Evolutionary conservation across 2,888 invertebrate genomes (phyloP).

Genomic region (Campoplex capitator): DNA sequence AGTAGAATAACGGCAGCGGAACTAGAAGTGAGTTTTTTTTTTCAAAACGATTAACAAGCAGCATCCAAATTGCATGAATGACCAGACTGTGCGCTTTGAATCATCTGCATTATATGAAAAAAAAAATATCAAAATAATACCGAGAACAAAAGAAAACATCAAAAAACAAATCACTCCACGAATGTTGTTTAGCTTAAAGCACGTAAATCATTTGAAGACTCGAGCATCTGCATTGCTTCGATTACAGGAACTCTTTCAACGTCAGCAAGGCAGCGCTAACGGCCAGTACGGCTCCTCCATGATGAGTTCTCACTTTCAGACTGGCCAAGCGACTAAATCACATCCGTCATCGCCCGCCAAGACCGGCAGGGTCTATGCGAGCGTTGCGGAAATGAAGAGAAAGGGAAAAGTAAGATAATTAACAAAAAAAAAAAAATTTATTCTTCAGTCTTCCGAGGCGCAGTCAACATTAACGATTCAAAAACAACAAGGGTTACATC

Average conservation of each 20-base stretch:
- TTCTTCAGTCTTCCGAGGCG: neutral
- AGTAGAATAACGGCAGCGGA: constrained; percentile 96
- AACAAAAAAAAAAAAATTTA: neutral
- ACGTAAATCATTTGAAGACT: constrained; percentile 70
- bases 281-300: constrained; percentile 86
- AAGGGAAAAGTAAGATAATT: constrained; percentile 88
- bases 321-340: constrained; percentile 86
- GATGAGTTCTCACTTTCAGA: constrained; percentile 92
- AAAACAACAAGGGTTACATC: constrained; percentile 1
- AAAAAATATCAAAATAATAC: constrained; percentile 2
- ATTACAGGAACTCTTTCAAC: constrained; percentile 92
- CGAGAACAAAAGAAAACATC: constrained; percentile 12
- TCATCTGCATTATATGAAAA: constrained; percentile 53
- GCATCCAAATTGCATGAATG: constrained; percentile 60
- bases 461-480: neutral
- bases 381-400: constrained; percentile 98
- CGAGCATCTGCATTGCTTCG: constrained; percentile 76
- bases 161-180: constrained; percentile 26
- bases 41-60: constrained; percentile 2
- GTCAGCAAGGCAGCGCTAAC: constrained; percentile 90
- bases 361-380: constrained; percentile 92
- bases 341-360: constrained; percentile 90
- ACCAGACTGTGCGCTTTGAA: constrained; percentile 59
- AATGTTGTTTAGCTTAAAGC: constrained; percentile 67
- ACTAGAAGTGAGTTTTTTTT: constrained; percentile 87